Percentiles rank a stretch among this genome's conserved stretches.
These are phyloP conservation scores for Heterohyrax brucei DNA, from an alignment of 2,797 vertebrate genomes.

Conservation along the genomic window DNA sequence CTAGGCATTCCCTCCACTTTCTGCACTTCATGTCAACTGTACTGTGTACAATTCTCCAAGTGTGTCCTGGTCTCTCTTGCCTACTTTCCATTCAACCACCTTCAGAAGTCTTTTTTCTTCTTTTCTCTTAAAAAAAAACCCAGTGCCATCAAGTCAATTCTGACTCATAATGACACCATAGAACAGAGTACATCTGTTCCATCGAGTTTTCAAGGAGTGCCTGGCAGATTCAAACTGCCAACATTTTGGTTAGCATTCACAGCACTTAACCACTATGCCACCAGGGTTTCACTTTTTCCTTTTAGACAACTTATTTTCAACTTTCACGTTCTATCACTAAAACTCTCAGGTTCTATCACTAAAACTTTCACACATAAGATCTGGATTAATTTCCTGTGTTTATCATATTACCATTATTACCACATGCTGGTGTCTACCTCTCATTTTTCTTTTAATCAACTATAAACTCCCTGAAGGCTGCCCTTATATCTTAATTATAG, in stretches of 20 bases:
- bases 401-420: neutral
- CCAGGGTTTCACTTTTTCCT: neutral
- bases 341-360: neutral
- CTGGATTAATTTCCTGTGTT: neutral
- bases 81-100: neutral
- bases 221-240: too few relatives aligned
- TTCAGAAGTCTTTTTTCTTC: neutral
- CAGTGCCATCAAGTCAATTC: too few relatives aligned
- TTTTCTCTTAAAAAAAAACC: neutral
- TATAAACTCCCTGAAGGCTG: neutral
- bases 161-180: too few relatives aligned
- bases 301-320: neutral
- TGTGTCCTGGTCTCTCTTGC: neutral
- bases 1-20: neutral
- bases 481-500: neutral
- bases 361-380: neutral
- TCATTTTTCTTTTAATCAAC: neutral
- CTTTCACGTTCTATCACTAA: neutral
- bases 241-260: too few relatives aligned
- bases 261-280: too few relatives aligned
- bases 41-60: neutral
- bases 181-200: too few relatives aligned
- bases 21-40: too few relatives aligned
- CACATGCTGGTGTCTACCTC: neutral
- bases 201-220: too few relatives aligned